Evolutionary conservation across 2,888 invertebrate species (phyloP).

Genomic region (Coelopa pilipes): DNA sequence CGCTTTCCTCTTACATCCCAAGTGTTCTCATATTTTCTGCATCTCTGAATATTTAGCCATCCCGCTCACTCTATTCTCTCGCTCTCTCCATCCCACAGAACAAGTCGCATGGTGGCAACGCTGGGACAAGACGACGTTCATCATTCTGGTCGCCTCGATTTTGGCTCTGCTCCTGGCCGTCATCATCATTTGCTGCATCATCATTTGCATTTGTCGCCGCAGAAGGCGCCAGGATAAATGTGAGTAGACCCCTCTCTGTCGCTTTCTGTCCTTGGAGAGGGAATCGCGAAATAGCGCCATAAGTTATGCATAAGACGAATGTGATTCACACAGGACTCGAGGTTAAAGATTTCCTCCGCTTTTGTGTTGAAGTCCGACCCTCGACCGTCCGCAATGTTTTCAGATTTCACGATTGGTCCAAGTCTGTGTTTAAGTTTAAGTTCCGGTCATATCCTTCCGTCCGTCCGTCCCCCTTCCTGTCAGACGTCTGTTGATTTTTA

Average conservation of each 20-base stretch:
- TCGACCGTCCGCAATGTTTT: too few relatives aligned
- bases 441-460: too few relatives aligned
- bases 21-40: not conserved
- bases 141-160: conserved; percentile 79
- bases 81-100: conserved; percentile 69
- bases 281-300: too few relatives aligned
- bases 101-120: conserved; percentile 83
- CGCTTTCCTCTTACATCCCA: not conserved
- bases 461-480: too few relatives aligned
- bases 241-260: conserved; percentile 54
- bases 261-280: too few relatives aligned
- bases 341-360: too few relatives aligned
- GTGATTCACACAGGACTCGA: too few relatives aligned
- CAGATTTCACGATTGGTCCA: too few relatives aligned
- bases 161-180: conserved; percentile 76
- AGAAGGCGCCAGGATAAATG: conserved; percentile 74
- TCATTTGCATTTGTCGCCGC: conserved; percentile 84
- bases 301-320: too few relatives aligned
- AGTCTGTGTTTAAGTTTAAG: too few relatives aligned
- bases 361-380: too few relatives aligned
- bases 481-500: too few relatives aligned
- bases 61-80: conserved; percentile 16
- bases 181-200: conserved; percentile 84
- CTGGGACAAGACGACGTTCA: conserved; percentile 80
- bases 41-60: conserved; percentile 6